Base-by-base conservation (phyloP, 1,140 invertebrate species). In the Zelostemma sp. region DNA sequence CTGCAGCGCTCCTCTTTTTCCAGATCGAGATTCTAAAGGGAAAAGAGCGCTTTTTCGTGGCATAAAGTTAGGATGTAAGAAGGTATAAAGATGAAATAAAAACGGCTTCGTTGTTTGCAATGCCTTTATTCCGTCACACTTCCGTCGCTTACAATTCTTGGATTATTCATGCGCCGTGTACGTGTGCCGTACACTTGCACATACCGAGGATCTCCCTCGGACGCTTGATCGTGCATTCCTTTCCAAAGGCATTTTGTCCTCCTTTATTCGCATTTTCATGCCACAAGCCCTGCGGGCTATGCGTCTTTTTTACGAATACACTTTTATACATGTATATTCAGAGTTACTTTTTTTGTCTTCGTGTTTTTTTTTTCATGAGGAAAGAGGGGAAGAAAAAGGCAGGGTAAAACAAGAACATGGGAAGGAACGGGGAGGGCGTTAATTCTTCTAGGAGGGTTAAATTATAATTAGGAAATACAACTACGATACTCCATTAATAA, bases 401-500 rank as follows among this genome's bases (percentile, higher is more conserved):
- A 31, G 61, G 35, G 68, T 70, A 75, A 66, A 77, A 53, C 28
- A 58, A 72, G 70, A 64, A 55, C 16, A 55, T 62, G 59, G 64
- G 55, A 61, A 68, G 60, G 51, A 56, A 35, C 31, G 40, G 46
- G 57, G 46, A 33, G 54, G 43, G 62, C 64, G 75, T 82, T 81
- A 82, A 79, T 75, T 70, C 64, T 71, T 77, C 72, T 80, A 81
- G 71, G 65, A 67, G 74, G 3, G 70, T 83, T 83, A 83, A 85
- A 85, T 82, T 80, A 83, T 83, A 84, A 80, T 84, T 77, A 81
- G 75, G 68, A 72, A 73, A 80, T 82, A 83, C 70, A 67, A 82
- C 81, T 84, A 84, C 77, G 67, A 79, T 81, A 84, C 80, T 82
- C 74, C 76, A 80, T 83, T 83, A 81, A 79, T 82, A 79, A 80